Evolutionary conservation across 2,797 vertebrate species (phyloP).

Genomic region (Setipinna tenuifilis): DNA sequence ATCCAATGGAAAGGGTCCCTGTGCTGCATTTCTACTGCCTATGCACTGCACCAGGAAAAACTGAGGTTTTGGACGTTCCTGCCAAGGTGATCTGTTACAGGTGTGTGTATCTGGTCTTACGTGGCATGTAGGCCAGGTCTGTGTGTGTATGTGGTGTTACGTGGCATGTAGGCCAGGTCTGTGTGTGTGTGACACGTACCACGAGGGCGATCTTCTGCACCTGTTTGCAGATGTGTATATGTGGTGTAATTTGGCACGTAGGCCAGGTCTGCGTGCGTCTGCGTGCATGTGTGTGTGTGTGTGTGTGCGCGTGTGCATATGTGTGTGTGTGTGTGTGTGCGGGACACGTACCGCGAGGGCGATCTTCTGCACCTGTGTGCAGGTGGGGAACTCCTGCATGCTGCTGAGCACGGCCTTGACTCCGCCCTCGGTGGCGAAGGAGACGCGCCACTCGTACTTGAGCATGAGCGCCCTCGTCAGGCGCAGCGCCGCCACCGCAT

Average conservation of each 20-base stretch:
- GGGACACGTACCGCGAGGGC: slow-evolving; percentile 69
- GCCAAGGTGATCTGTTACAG: background rate
- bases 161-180: no score
- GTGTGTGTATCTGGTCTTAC: background rate
- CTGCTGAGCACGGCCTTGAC: slow-evolving; percentile 85
- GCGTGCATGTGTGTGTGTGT: background rate
- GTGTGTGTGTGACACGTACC: background rate
- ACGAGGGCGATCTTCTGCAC: slow-evolving; percentile 85
- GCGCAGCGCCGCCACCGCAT: slow-evolving; percentile 76
- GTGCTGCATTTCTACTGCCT: no score
- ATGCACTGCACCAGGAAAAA: no score
- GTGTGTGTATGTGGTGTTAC: background rate
- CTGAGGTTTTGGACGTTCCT: no score
- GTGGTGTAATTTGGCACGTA: background rate
- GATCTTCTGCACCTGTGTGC: slow-evolving; percentile 83
- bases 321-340: slow-evolving; percentile 50
- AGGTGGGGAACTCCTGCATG: slow-evolving; percentile 84
- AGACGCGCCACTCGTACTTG: slow-evolving; percentile 83
- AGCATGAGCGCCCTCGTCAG: slow-evolving; percentile 84
- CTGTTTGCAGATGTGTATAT: background rate
- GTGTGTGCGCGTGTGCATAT: background rate
- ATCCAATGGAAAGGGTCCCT: no score
- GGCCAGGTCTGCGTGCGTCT: background rate
- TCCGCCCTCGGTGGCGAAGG: slow-evolving; percentile 89
- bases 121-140: no score